phyloP scores from a whole-genome alignment of 2,888 invertebrate species.

The Phlogophora meticulosa region DNA sequence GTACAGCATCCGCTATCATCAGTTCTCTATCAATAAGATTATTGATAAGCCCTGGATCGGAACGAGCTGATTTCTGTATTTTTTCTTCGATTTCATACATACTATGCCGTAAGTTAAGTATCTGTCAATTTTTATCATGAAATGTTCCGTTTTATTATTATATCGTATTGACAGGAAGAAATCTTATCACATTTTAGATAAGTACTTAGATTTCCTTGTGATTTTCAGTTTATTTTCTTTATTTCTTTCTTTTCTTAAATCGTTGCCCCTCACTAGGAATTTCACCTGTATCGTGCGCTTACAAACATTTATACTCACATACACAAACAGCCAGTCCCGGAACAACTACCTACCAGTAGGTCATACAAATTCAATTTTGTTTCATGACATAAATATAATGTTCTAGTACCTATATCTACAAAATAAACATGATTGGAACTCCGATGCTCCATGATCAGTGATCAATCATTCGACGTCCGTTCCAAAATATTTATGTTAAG shows the following conservation, averaged over 20 bases:
- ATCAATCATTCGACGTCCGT: constrained; percentile 17
- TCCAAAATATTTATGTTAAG: constrained; percentile 28
- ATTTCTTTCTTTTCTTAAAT: constrained; percentile 3
- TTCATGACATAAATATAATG: no score
- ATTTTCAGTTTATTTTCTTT: no score
- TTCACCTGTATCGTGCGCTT: no score
- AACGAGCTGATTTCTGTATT: constrained; percentile 76
- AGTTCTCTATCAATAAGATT: constrained; percentile 66
- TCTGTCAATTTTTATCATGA: constrained; percentile 49
- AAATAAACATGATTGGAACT: background rate
- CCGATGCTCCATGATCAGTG: background rate
- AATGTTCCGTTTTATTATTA: constrained; percentile 29
- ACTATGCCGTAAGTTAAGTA: constrained; percentile 12
- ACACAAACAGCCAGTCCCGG: no score
- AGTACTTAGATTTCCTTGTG: background rate
- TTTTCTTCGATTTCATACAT: constrained; percentile 50
- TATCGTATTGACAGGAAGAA: background rate
- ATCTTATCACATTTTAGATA: constrained; percentile 19
- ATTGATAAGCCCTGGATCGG: constrained; percentile 79
- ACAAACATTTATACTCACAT: no score
- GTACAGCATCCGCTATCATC: constrained; percentile 78
- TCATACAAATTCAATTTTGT: no score
- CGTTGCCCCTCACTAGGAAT: no score
- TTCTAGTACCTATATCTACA: no score
- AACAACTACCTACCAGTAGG: no score